Evolutionary conservation across 2,797 vertebrate genomes (phyloP).

Genomic region (Clarias fuscus): DNA sequence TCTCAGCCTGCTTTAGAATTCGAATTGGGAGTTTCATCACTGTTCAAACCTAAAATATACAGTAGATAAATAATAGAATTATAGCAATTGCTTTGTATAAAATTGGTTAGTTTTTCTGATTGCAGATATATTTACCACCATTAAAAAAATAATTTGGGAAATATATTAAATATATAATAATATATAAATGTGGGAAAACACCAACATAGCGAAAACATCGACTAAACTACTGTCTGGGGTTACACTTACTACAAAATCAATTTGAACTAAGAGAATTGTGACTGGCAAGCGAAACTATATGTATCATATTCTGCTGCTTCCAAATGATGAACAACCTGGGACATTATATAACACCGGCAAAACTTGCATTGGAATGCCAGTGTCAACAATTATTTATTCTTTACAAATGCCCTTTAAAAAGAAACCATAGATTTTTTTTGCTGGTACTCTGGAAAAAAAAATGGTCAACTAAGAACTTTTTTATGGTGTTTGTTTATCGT

Average conservation of each 20-base stretch:
- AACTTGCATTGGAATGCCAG: neutral
- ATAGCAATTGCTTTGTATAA: neutral
- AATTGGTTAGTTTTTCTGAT: neutral
- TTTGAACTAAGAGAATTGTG: neutral
- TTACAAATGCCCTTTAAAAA: neutral
- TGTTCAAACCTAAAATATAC: neutral
- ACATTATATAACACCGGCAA: neutral
- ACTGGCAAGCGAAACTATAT: neutral
- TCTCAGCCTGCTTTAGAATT: neutral
- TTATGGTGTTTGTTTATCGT: neutral
- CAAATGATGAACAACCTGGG: neutral
- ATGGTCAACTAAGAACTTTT: neutral
- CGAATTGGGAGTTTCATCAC: neutral
- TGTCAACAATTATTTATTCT: neutral
- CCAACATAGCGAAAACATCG: neutral
- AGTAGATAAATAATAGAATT: neutral
- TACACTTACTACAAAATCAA: neutral
- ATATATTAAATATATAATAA: no score
- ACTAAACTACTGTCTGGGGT: neutral
- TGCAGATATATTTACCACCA: neutral
- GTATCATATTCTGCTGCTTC: neutral
- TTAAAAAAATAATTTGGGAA: neutral
- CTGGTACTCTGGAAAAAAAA: neutral
- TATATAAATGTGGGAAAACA: neutral
- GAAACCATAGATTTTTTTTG: neutral